phyloP scores from a whole-genome alignment of 2,113 vertebrate genomes.

The Psilopogon haemacephalus region DNA sequence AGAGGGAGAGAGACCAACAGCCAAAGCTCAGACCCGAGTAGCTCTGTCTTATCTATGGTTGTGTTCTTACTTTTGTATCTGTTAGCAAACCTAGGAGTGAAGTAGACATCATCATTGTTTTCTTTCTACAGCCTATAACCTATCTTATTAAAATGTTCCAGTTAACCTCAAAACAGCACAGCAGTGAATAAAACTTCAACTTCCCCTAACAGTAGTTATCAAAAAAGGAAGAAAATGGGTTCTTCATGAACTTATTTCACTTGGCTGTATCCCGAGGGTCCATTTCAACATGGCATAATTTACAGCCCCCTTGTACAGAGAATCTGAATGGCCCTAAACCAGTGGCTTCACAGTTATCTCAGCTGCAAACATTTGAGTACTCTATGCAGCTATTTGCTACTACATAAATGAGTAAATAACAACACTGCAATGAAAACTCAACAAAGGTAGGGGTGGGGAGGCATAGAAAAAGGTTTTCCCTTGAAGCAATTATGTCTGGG shows the following conservation, averaged over 20 bases:
- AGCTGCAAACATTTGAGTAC: background rate
- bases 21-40: no score
- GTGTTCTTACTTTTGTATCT: no score
- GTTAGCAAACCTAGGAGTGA: no score
- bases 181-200: background rate
- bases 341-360: background rate
- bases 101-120: no score
- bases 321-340: background rate
- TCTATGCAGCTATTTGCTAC: background rate
- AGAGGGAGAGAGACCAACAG: no score
- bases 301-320: background rate
- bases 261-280: background rate
- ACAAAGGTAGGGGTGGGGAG: no score
- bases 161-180: no score
- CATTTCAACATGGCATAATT: background rate
- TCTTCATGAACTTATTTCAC: background rate
- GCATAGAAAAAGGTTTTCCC: background rate
- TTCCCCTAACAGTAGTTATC: background rate
- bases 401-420: background rate
- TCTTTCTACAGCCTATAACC: no score
- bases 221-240: background rate
- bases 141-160: no score
- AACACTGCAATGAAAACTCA: rapidly evolving
- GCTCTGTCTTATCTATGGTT: no score
- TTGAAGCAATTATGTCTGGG: rapidly evolving